Conservation (phyloP, 2,888 invertebrate species). For the Pharmacophagus antenor region DNA sequence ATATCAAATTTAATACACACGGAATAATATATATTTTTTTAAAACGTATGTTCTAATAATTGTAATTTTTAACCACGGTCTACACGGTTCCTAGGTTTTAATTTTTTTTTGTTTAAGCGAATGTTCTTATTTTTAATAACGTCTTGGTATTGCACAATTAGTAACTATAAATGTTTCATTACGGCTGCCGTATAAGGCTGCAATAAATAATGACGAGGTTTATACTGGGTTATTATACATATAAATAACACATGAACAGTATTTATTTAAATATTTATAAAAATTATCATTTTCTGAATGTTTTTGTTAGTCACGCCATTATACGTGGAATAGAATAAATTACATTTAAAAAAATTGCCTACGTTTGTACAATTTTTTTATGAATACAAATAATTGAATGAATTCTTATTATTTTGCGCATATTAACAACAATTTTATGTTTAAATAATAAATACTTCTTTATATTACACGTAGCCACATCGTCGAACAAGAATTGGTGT, state of each 20-base stretch:
- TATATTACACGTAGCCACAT: no score
- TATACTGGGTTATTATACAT: conserved; percentile 42
- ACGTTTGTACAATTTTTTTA: not conserved
- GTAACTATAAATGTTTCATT: not conserved
- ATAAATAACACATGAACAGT: conserved; percentile 22
- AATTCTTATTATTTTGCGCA: no score
- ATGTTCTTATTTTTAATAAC: no score
- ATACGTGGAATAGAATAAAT: conserved; percentile 13
- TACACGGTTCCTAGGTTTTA: no score
- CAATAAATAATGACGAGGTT: conserved; percentile 52
- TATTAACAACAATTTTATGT: no score
- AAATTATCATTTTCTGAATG: conserved; percentile 47
- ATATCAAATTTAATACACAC: no score
- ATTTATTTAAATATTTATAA: conserved; percentile 49
- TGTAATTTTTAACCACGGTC: no score
- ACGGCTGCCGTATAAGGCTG: not conserved
- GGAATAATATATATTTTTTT: no score
- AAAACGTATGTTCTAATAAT: no score
- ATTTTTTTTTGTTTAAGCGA: no score
- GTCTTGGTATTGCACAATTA: not conserved
- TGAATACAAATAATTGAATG: not conserved
- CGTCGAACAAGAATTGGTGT: no score
- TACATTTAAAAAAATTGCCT: conserved; percentile 1
- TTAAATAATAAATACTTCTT: no score
- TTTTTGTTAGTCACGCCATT: conserved; percentile 50